Conservation (phyloP, 2,888 invertebrate species). For the Fabriciana adippe region DNA sequence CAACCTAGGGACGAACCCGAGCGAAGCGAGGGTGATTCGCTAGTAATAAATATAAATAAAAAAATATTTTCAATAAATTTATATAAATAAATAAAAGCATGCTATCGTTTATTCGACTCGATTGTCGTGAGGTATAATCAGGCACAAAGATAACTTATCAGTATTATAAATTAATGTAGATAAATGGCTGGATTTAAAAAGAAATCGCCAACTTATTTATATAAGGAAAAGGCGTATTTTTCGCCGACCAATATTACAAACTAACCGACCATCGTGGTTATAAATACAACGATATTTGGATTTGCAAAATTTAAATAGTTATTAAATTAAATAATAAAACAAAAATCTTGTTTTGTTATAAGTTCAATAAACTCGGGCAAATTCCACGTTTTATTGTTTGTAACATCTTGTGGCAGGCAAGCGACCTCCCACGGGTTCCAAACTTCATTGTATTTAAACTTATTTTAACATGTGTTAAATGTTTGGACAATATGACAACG, state of each 20-base stretch:
- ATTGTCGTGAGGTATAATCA: neutral
- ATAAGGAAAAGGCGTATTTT: no score
- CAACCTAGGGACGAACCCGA: no score
- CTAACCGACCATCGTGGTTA: neutral
- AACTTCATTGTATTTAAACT: constrained; percentile 8
- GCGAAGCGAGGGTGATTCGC: no score
- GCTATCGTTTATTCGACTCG: neutral
- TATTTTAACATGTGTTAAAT: constrained; percentile 24
- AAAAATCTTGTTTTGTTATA: constrained; percentile 6
- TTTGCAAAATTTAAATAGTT: no score
- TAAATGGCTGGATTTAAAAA: neutral
- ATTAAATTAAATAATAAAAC: neutral
- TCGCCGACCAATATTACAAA: no score
- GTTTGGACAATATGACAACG: neutral
- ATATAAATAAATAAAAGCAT: neutral
- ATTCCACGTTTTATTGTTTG: constrained; percentile 30
- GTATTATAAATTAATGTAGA: neutral
- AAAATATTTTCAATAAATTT: no score
- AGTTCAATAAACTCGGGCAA: constrained; percentile 30
- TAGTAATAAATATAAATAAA: no score
- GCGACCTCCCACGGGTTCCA: constrained; percentile 30
- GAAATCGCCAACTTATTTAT: neutral
- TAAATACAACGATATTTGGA: neutral
- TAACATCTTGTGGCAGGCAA: constrained; percentile 25
- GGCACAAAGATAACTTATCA: constrained; percentile 5